A percentile compares a stretch with the other conserved stretches of the same genome.
Evolutionary conservation across 1,140 invertebrate species (phyloP).

Genomic region (Pogonus chalceus): DNA sequence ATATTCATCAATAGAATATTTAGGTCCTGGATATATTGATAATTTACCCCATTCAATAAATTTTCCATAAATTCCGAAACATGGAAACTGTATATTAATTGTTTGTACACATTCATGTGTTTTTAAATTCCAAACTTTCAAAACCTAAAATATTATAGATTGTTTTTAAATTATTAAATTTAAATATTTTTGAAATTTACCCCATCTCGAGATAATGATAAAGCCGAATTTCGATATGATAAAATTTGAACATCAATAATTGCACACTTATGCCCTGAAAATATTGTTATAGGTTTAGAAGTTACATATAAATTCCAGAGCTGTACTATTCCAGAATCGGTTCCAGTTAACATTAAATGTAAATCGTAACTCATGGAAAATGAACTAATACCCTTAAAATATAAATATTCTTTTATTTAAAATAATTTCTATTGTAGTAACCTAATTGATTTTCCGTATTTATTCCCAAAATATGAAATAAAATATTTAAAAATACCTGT

Average conservation of each 20-base stretch:
- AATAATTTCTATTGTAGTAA: background rate
- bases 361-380: conserved; percentile 35
- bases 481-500: conserved; percentile 29
- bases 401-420: background rate
- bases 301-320: conserved; percentile 40
- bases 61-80: conserved; percentile 39
- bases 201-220: conserved; percentile 39
- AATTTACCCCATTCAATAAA: conserved; percentile 40
- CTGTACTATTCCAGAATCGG: conserved; percentile 35
- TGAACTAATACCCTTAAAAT: conserved; percentile 39
- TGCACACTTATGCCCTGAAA: conserved; percentile 27
- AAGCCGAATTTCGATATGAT: conserved; percentile 30
- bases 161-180: conserved; percentile 14
- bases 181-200: conserved; percentile 29
- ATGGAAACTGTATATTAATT: conserved; percentile 40
- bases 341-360: conserved; percentile 40
- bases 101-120: conserved; percentile 41
- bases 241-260: conserved; percentile 39
- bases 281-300: conserved; percentile 24
- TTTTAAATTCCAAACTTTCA: conserved; percentile 44
- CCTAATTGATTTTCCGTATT: no score
- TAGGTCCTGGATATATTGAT: conserved; percentile 41
- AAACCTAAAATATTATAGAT: conserved; percentile 27
- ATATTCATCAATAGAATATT: conserved; percentile 10
- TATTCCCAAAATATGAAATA: no score